Evolutionary conservation across 2,888 invertebrate genomes (phyloP).

Genomic region (Ischnura elegans): DNA sequence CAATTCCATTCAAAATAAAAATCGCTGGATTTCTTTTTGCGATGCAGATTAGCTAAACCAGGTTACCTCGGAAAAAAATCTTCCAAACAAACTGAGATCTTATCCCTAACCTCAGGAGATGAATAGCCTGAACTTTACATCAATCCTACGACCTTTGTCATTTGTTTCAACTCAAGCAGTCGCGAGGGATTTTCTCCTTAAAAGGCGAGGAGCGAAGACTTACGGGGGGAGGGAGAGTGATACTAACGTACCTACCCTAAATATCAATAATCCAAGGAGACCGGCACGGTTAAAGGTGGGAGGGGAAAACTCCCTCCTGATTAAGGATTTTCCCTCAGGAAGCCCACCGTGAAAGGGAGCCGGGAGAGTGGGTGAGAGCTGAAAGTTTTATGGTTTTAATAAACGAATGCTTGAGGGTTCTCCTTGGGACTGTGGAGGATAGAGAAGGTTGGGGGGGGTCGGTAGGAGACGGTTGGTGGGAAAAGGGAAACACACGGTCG

Average conservation of each 20-base stretch:
- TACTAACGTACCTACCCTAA: not conserved
- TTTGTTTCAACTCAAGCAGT: too few relatives aligned
- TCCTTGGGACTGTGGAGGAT: not conserved
- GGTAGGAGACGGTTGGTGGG: not conserved
- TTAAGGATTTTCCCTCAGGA: constrained; percentile 11
- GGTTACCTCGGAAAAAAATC: too few relatives aligned
- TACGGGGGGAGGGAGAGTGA: not conserved
- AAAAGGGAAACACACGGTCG: not conserved
- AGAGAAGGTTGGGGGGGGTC: not conserved
- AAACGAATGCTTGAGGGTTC: constrained; percentile 22
- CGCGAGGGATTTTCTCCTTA: not conserved
- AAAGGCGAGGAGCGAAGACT: constrained; percentile 6
- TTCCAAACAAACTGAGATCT: too few relatives aligned
- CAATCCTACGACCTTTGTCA: too few relatives aligned
- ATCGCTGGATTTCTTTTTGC: too few relatives aligned
- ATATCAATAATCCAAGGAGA: constrained; percentile 16
- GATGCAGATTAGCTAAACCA: too few relatives aligned
- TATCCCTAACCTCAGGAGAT: too few relatives aligned
- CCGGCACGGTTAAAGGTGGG: not conserved
- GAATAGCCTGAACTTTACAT: too few relatives aligned
- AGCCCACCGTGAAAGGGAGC: not conserved
- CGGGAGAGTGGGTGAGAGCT: not conserved
- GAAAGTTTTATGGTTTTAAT: constrained; percentile 35
- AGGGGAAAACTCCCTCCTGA: not conserved
- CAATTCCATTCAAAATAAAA: too few relatives aligned